Conservation (phyloP, 1,140 invertebrate species). For the Anastrepha ludens region DNA sequence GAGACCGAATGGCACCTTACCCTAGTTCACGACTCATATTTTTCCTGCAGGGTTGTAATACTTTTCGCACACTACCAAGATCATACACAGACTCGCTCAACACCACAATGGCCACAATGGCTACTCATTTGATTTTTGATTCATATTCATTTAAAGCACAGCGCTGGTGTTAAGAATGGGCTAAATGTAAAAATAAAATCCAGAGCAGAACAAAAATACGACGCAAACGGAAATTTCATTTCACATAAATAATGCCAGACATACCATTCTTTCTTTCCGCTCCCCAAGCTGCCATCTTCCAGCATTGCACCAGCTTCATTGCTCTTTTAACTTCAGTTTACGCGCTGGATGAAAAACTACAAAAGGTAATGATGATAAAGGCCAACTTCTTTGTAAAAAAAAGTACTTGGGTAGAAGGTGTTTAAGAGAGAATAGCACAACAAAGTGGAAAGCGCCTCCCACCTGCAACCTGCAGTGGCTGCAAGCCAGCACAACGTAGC, state of each 20-base stretch:
- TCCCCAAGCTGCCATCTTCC: background rate
- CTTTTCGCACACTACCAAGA: background rate
- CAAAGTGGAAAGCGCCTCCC: background rate
- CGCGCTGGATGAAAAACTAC: constrained; percentile 24
- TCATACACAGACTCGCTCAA: background rate
- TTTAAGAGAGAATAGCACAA: background rate
- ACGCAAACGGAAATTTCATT: constrained; percentile 27
- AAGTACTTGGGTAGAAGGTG: background rate
- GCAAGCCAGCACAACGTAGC: background rate
- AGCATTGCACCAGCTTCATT: background rate
- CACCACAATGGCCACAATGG: background rate
- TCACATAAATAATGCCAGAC: background rate
- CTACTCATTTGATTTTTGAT: background rate
- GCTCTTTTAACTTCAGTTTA: background rate
- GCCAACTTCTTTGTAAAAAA: background rate
- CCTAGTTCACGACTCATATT: no score
- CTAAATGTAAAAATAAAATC: background rate
- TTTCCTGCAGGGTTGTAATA: background rate
- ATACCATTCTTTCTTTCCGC: background rate
- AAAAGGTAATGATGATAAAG: constrained; percentile 37
- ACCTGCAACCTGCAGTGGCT: background rate
- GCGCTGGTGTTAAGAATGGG: background rate
- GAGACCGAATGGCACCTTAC: no score
- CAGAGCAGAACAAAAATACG: background rate
- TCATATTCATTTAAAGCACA: constrained; percentile 32